Base-by-base conservation (phyloP, 2,113 vertebrate species). In the Sylvilagus bachmani region DNA sequence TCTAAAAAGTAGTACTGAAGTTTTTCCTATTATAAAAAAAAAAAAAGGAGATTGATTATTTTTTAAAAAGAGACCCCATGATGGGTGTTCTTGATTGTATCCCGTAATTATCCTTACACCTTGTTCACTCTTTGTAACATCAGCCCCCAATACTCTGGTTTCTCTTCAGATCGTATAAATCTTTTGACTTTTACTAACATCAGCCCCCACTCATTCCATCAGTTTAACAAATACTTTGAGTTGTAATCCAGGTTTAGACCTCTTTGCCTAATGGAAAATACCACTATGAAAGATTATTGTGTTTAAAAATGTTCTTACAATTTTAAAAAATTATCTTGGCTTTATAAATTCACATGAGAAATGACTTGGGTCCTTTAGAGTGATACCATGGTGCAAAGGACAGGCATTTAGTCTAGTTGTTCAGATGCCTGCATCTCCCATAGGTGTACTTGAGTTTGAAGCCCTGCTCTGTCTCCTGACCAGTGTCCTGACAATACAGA, bases 201-300 rank as follows among this genome's bases (percentile, higher is more conserved):
- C 6, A 29, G 24, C 22, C 7, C 2, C 22, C 4, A 71, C 21
- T 74, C 8, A 27, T 77, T 89, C 16, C 33, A 10, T 80, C 51
- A 77, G 22, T 27, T 96, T 95, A 89, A 71, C 12, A 79, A 81
- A 80, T 25, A 36, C 0, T 77, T 17, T 86, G 13, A 93, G 38
- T 9, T 53, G 19, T 80, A 55, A 88, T 86, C 71, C 21, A 82
- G 4, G 16, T 85, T 86, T 70, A 79, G 13, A 70, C 24, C 14
- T 70, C 33, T 14, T 44, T 83, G 49, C 4, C 29, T 86, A 89
- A n/a, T 61, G n/a, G 9, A 62, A 96, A 94, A 70, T n/a, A 11
- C 13, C 31, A 70, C 5, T 70, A 22, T 17, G 67, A 95, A 55
- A 92, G 6, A 53, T 7, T 86, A 11, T 17, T 85, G 7, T 90